A percentile compares a stretch with the other conserved stretches of the same genome.
Conservation (phyloP, 1,140 invertebrate species). For the Drosophila sturtevanti region DNA sequence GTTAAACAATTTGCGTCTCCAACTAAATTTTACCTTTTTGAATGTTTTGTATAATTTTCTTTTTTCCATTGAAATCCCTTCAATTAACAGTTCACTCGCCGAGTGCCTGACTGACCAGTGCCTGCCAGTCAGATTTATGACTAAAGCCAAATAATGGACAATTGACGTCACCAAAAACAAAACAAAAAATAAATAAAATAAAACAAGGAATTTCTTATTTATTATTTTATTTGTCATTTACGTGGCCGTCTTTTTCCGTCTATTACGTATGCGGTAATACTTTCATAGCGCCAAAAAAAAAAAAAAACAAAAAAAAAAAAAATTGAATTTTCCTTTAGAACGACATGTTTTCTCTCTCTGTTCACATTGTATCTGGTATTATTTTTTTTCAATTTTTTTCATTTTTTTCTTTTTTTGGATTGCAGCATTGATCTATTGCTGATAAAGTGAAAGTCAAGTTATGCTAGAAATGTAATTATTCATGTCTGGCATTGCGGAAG, state of each 20-base stretch:
- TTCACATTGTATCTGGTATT: constrained; percentile 14
- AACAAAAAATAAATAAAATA: constrained; percentile 27
- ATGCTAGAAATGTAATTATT: constrained; percentile 78
- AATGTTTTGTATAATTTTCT: too few species aligned
- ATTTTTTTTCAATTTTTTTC: too few species aligned
- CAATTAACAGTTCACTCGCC: constrained; percentile 5
- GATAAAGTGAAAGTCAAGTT: constrained; percentile 79
- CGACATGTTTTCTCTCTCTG: not conserved
- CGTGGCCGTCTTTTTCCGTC: constrained; percentile 47
- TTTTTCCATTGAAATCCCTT: not conserved
- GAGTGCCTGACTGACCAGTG: constrained; percentile 37
- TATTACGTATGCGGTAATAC: constrained; percentile 66
- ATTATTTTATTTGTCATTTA: constrained; percentile 65
- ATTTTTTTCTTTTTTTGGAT: constrained; percentile 47
- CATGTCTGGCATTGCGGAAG: constrained; percentile 35
- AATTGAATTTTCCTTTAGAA: not conserved
- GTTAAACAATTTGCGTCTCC: too few species aligned
- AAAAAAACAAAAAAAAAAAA: not conserved
- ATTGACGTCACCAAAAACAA: constrained; percentile 68
- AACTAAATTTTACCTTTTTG: too few species aligned
- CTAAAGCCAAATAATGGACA: constrained; percentile 67
- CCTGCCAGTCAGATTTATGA: constrained; percentile 74
- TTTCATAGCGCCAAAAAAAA: constrained; percentile 39
- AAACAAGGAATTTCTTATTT: constrained; percentile 72
- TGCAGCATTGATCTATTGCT: constrained; percentile 63